These are phyloP conservation scores for Engraulis encrasicolus DNA, from an alignment of 2,113 vertebrate species.

Conservation along the genomic window DNA sequence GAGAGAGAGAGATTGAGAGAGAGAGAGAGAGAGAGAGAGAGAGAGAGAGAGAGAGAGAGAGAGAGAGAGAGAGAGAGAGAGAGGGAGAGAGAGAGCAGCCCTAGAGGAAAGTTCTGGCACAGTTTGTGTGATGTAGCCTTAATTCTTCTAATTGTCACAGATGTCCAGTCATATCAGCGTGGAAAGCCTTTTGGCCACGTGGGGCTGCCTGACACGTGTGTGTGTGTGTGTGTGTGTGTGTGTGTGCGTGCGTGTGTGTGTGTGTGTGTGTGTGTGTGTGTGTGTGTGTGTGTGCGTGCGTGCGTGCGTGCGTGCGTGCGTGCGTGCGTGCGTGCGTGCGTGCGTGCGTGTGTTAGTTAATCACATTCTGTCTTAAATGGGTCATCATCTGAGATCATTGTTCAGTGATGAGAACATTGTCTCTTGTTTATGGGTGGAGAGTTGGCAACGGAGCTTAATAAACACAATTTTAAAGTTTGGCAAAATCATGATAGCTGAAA, in stretches of 20 bases:
- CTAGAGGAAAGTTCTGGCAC: slow-evolving; percentile 57
- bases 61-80: neutral
- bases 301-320: slow-evolving; percentile 19
- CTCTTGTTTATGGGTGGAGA: neutral
- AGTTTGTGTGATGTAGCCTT: slow-evolving; percentile 60
- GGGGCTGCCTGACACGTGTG: neutral
- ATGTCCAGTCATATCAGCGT: slow-evolving; percentile 60
- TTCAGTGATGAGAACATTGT: neutral
- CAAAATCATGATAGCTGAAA: neutral
- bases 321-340: slow-evolving; percentile 23
- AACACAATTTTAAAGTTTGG: neutral
- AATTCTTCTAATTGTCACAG: slow-evolving; percentile 64
- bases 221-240: neutral
- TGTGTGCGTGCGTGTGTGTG: slow-evolving; percentile 25
- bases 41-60: neutral
- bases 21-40: neutral
- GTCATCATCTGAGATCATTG: slow-evolving; percentile 43
- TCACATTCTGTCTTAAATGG: slow-evolving; percentile 32
- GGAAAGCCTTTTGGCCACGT: slow-evolving; percentile 24
- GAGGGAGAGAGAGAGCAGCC: slow-evolving; percentile 24
- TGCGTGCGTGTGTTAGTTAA: slow-evolving; percentile 26
- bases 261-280: slow-evolving; percentile 23
- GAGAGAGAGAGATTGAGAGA: neutral
- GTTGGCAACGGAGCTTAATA: neutral
- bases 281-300: slow-evolving; percentile 30